phyloP scores from a whole-genome alignment of 2,888 invertebrate genomes.

The Polyommatus icarus region DNA sequence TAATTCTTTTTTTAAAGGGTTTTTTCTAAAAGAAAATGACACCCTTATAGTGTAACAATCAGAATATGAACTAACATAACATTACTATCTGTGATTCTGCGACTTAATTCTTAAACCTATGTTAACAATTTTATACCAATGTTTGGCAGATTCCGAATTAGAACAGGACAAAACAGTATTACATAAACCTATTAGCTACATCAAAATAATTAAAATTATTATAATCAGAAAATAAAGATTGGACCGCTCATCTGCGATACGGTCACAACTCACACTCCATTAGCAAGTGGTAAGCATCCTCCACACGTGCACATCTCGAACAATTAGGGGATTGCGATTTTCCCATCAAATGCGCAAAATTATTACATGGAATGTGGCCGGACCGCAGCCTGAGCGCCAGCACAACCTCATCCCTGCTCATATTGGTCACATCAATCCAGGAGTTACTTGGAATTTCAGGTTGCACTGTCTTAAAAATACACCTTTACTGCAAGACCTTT shows the following conservation, averaged over 20 bases:
- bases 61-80: no score
- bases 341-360: neutral
- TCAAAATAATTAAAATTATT: neutral
- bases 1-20: no score
- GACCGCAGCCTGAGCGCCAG: neutral
- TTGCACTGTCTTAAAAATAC: neutral
- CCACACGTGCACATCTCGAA: neutral
- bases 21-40: no score
- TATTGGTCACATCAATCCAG: neutral
- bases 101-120: neutral
- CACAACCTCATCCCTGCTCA: neutral
- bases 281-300: neutral
- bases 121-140: neutral
- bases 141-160: neutral
- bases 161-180: neutral
- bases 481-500: neutral
- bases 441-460: neutral
- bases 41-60: no score
- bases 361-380: neutral
- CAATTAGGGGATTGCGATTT: neutral
- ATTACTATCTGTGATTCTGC: neutral
- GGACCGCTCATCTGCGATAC: no score
- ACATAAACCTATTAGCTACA: conserved; percentile 1
- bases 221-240: neutral
- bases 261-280: neutral